A percentile compares a stretch with the other conserved stretches of the same genome.
phyloP scores from a whole-genome alignment of 2,888 invertebrate species.

The Aphidius colemani region DNA sequence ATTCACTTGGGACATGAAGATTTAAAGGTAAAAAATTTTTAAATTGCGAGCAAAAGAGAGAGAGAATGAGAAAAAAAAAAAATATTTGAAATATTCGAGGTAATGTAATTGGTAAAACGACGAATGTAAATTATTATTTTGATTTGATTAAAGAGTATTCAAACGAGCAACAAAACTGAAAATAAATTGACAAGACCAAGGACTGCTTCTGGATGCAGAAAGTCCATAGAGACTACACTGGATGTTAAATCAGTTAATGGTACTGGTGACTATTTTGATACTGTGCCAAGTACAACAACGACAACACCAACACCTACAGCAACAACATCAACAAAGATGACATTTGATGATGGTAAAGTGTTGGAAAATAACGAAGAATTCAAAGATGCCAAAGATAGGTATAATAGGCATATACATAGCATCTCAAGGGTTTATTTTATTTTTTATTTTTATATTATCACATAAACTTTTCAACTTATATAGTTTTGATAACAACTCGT shows the following conservation, averaged over 20 bases:
- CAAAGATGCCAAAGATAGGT: conserved; percentile 11
- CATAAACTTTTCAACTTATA: not conserved
- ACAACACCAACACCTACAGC: too few relatives aligned
- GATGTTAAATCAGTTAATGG: conserved; percentile 11
- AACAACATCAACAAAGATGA: not conserved
- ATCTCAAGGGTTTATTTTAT: too few relatives aligned
- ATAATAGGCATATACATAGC: not conserved
- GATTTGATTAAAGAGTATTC: conserved; percentile 9
- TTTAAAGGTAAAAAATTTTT: conserved; percentile 30
- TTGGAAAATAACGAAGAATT: conserved; percentile 12
- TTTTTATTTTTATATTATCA: too few relatives aligned
- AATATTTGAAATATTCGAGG: not conserved
- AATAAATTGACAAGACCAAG: conserved; percentile 16
- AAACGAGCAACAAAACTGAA: conserved; percentile 18
- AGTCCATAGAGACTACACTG: conserved; percentile 28
- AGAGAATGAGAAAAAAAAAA: not conserved
- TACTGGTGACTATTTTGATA: not conserved
- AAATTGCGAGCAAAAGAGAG: not conserved
- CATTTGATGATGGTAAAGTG: conserved; percentile 20
- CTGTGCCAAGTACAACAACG: too few relatives aligned
- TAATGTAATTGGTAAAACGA: too few relatives aligned
- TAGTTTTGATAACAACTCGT: not conserved
- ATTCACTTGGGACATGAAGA: conserved; percentile 30
- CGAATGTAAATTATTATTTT: conserved; percentile 12
- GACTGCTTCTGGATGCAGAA: conserved; percentile 26